These are phyloP conservation scores for Micromys minutus DNA, from an alignment of 2,113 vertebrate species.

Conservation along the genomic window DNA sequence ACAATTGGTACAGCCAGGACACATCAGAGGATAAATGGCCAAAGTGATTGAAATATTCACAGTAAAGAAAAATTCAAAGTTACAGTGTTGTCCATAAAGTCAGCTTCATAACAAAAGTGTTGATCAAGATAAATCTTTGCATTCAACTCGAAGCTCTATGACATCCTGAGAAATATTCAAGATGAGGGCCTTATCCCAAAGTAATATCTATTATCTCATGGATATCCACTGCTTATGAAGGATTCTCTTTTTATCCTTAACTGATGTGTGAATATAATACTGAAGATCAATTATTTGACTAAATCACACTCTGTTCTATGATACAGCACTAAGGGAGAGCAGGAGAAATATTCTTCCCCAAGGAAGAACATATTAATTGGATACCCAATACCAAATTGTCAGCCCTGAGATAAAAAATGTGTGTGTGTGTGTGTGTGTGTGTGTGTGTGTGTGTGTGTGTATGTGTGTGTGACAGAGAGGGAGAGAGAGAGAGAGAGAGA, in stretches of 20 bases:
- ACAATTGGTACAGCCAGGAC: accelerated
- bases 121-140: neutral
- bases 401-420: neutral
- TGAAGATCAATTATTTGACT: neutral
- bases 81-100: neutral
- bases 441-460: neutral
- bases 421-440: neutral
- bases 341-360: neutral
- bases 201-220: neutral
- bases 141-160: neutral
- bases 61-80: neutral
- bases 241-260: neutral
- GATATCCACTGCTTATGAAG: neutral
- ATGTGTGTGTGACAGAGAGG: no score
- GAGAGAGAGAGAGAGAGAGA: no score
- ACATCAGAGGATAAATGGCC: neutral
- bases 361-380: neutral
- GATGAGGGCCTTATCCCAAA: neutral
- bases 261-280: neutral
- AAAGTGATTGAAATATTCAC: neutral
- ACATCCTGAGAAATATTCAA: neutral
- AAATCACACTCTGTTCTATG: neutral
- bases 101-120: neutral
- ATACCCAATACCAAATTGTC: neutral
- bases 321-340: neutral